These are phyloP conservation scores for Jacana jacana DNA, from an alignment of 2,113 vertebrate genomes.

Conservation along the genomic window DNA sequence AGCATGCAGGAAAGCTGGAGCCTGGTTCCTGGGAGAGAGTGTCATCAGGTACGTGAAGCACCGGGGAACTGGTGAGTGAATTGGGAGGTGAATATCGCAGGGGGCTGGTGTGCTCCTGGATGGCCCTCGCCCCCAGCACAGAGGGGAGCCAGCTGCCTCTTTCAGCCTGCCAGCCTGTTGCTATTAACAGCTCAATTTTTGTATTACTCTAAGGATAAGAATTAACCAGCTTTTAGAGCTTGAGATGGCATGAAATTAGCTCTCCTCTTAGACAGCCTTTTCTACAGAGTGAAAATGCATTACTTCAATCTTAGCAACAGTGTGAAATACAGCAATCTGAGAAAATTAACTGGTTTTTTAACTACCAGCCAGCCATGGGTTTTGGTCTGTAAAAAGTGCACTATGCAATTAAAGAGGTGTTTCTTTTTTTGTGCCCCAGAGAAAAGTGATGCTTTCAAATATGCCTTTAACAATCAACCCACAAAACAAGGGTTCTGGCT, in stretches of 20 bases:
- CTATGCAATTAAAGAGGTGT: accelerated
- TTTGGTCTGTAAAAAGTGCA: background rate
- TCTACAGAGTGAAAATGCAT: background rate
- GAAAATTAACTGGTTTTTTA: background rate
- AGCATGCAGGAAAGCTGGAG: background rate
- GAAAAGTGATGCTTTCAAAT: background rate
- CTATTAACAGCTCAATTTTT: background rate
- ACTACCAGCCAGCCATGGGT: background rate
- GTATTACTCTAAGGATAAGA: background rate
- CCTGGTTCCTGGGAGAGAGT: accelerated
- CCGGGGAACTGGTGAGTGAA: background rate
- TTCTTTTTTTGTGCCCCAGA: background rate
- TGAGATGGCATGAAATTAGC: background rate
- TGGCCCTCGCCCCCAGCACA: too few species aligned
- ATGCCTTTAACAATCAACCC: background rate
- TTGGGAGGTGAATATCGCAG: background rate
- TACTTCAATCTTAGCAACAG: background rate
- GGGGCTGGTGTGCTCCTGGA: background rate
- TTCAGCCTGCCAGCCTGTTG: background rate
- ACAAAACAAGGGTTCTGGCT: too few species aligned
- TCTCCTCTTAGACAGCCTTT: background rate
- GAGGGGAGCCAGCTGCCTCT: background rate
- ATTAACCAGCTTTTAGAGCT: background rate
- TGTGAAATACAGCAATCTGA: background rate
- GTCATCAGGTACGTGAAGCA: background rate